Evolutionary conservation across 2,888 invertebrate genomes (phyloP).

Genomic region (Diplazon laetatorius): DNA sequence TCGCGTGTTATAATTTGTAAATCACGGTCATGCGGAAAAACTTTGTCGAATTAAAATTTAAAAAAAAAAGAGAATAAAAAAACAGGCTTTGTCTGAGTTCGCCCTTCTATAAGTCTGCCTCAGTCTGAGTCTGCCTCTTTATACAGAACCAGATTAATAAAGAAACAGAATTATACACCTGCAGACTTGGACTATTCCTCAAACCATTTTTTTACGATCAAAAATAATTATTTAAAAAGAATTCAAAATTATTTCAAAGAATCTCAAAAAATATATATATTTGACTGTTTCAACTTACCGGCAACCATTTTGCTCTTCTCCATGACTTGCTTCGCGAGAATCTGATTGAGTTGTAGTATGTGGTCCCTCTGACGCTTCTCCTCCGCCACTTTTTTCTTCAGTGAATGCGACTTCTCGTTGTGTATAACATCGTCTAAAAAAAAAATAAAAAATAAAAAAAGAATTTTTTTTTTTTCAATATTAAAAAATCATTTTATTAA

Average conservation of each 20-base stretch:
- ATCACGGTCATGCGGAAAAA: conserved; percentile 18
- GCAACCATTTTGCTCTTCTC: conserved; percentile 98
- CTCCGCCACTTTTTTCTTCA: conserved; percentile 90
- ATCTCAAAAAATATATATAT: background rate
- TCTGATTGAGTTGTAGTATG: conserved; percentile 94
- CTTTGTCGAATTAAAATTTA: conserved; percentile 9
- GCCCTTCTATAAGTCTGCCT: no score
- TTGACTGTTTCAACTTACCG: conserved; percentile 86
- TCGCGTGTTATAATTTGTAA: conserved; percentile 7
- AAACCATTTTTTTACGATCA: no score
- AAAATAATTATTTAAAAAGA: no score
- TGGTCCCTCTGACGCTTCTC: conserved; percentile 95
- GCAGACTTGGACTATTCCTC: no score
- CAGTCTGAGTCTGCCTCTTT: no score
- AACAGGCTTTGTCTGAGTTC: no score
- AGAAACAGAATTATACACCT: no score
- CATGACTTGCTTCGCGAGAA: conserved; percentile 96
- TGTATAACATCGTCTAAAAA: conserved; percentile 74
- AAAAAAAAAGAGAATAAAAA: conserved; percentile 61
- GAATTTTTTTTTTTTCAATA: no score
- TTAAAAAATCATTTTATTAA: no score
- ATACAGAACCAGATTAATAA: no score
- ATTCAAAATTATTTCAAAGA: conserved; percentile 9
- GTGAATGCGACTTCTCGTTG: conserved; percentile 79
- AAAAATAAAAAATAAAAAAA: no score